Evolutionary conservation across 2,113 vertebrate genomes (phyloP), one percentile per base, ranked within the genome.

Genomic region (Perccottus glenii): DNA sequence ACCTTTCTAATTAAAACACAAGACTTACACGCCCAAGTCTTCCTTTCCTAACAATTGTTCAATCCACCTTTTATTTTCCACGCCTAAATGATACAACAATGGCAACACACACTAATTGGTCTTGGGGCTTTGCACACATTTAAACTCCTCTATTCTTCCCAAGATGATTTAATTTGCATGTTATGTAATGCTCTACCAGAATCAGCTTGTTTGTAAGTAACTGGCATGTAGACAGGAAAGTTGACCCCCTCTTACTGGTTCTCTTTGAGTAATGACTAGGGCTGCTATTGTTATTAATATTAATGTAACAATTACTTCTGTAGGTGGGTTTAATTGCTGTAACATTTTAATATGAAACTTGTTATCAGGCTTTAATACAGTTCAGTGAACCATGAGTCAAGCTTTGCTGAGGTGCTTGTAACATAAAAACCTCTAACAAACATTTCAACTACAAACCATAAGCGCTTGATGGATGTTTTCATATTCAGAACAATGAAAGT

Each of bases 21-120:
- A 59, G 11, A 38, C 73, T 58, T 64, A n/a, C 9, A 36, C 72
- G 50, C 56, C 60, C 71, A 52, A 46, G 38, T 19, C 9, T 40
- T 72, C 63, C 66, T 36, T 50, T 52, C 47, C 63, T 67, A 59
- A 64, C 47, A 53, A 46, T 61, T 57, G 15, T 47, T n/a, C 53
- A 47, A 51, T 75, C 75, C 64, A 68, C 12, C 57, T 42, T n/a
- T 53, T 80, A 40, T 48, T 45, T 46, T 60, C 48, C 57, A 49
- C 42, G 4, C 64, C 80, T 89, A 71, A 88, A 77, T 87, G 87
- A 87, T 82, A 74, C 80, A 88, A 35, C 38, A 49, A 64, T 70
- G 55, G 27, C 60, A 32, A 62, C 67, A 67, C 62, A 67, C 38
- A 50, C 58, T 84, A 85, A 90, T 74, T 86, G 80, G 79, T 73